A percentile compares a stretch with the other conserved stretches of the same genome.
phyloP scores from a whole-genome alignment of 1,140 invertebrate species.

The Magallana angulata region DNA sequence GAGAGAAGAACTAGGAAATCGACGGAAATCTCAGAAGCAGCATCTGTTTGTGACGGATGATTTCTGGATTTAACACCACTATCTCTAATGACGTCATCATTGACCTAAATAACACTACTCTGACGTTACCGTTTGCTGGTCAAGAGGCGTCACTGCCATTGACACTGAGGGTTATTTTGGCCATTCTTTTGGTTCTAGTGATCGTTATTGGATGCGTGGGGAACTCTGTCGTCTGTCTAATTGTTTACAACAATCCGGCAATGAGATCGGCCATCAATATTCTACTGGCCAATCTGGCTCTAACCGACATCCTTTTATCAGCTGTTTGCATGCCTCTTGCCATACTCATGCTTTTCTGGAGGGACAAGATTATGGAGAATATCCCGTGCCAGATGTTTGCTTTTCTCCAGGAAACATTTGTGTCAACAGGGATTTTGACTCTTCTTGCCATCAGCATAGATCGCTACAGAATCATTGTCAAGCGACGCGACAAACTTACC shows the following conservation, averaged over 20 bases:
- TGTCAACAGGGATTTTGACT: constrained; percentile 50
- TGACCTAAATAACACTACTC: not conserved
- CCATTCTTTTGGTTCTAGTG: constrained; percentile 61
- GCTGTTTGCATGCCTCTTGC: constrained; percentile 60
- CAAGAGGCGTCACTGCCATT: constrained; percentile 20
- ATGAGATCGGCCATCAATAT: constrained; percentile 70
- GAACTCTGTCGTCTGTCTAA: constrained; percentile 64
- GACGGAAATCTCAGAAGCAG: not conserved
- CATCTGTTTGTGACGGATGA: constrained; percentile 16
- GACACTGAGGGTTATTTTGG: constrained; percentile 87
- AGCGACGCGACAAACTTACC: constrained; percentile 62
- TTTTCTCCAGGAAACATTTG: constrained; percentile 55
- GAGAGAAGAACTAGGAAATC: not conserved
- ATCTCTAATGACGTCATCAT: constrained; percentile 18
- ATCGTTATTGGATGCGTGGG: constrained; percentile 57
- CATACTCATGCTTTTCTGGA: constrained; percentile 51
- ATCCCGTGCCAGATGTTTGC: constrained; percentile 48
- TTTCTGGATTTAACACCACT: not conserved
- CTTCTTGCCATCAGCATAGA: constrained; percentile 65
- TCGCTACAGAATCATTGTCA: constrained; percentile 66
- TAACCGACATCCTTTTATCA: constrained; percentile 60
- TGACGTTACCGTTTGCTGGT: not conserved
- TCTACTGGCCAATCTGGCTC: constrained; percentile 64
- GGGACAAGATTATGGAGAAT: constrained; percentile 43
- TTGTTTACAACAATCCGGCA: constrained; percentile 65